Percentiles rank a stretch among this genome's conserved stretches.
phyloP scores from a whole-genome alignment of 1,140 invertebrate species.

The Drosophila sechellia region DNA sequence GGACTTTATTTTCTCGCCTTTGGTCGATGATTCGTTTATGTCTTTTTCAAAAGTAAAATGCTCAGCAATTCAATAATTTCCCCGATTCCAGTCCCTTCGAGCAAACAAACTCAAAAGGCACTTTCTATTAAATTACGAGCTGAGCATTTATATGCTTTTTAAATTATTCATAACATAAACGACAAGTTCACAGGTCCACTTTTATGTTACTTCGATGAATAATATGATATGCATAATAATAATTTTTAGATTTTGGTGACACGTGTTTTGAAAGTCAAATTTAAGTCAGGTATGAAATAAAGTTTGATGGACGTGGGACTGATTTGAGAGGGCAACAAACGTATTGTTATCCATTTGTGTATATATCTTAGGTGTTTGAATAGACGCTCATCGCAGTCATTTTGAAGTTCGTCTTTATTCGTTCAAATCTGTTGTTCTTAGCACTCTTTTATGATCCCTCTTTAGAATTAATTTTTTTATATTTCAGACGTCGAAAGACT shows the following conservation, averaged over 20 bases:
- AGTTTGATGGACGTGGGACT: conserved; percentile 53
- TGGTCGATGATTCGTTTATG: conserved; percentile 1
- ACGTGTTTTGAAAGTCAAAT: conserved; percentile 68
- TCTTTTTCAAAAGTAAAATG: conserved; percentile 35
- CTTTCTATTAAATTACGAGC: conserved; percentile 71
- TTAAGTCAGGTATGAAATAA: conserved; percentile 36
- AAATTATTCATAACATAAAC: conserved; percentile 55
- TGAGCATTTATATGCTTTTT: conserved; percentile 50
- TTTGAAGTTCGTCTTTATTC: conserved; percentile 15
- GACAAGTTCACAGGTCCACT: conserved; percentile 34
- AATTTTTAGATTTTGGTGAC: conserved; percentile 22
- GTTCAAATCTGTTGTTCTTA: conserved; percentile 16
- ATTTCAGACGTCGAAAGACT: neutral
- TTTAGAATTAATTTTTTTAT: conserved; percentile 6
- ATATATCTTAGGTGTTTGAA: conserved; percentile 10
- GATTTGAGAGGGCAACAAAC: conserved; percentile 15
- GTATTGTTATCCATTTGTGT: conserved; percentile 10
- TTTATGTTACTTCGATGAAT: conserved; percentile 35
- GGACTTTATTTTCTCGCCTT: conserved; percentile 6
- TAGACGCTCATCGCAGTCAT: conserved; percentile 10
- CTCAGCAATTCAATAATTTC: conserved; percentile 50
- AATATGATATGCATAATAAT: conserved; percentile 70
- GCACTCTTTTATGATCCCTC: conserved; percentile 14
- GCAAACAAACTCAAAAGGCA: conserved; percentile 19
- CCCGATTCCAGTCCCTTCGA: conserved; percentile 5